Percentiles rank a stretch among this genome's conserved stretches.
Evolutionary conservation across 2,888 invertebrate genomes (phyloP).

Genomic region (Calameuta idolon): DNA sequence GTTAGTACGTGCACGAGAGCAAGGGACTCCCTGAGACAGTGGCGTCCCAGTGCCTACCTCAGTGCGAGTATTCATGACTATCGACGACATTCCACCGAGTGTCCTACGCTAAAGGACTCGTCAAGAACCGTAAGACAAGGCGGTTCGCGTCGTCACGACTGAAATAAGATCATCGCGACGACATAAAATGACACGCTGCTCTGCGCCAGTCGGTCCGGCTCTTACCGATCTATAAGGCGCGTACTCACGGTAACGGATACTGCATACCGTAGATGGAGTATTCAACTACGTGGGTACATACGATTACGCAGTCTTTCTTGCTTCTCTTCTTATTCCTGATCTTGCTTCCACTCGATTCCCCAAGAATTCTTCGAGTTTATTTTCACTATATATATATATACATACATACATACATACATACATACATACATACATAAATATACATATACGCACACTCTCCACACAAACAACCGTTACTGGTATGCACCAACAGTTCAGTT

Average conservation of each 20-base stretch:
- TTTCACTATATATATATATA: neutral
- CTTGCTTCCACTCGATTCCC: neutral
- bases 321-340: neutral
- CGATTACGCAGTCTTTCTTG: neutral
- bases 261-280: conserved; percentile 20
- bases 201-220: conserved; percentile 10
- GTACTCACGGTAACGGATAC: conserved; percentile 22
- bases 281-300: conserved; percentile 6
- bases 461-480: conserved; percentile 30
- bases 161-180: conserved; percentile 43
- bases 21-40: neutral
- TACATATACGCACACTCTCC: conserved; percentile 4
- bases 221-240: conserved; percentile 16
- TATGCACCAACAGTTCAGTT: conserved; percentile 32
- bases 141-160: conserved; percentile 33
- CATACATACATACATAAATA: neutral
- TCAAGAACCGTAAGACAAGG: conserved; percentile 5
- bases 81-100: neutral
- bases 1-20: neutral
- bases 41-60: neutral
- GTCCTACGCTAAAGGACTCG: conserved; percentile 1
- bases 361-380: neutral
- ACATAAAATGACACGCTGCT: conserved; percentile 42
- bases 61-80: neutral
- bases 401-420: neutral